Evolutionary conservation across 2,888 invertebrate genomes (phyloP), one percentile per base, ranked within the genome.

Genomic region (Allophyes oxyacanthae): DNA sequence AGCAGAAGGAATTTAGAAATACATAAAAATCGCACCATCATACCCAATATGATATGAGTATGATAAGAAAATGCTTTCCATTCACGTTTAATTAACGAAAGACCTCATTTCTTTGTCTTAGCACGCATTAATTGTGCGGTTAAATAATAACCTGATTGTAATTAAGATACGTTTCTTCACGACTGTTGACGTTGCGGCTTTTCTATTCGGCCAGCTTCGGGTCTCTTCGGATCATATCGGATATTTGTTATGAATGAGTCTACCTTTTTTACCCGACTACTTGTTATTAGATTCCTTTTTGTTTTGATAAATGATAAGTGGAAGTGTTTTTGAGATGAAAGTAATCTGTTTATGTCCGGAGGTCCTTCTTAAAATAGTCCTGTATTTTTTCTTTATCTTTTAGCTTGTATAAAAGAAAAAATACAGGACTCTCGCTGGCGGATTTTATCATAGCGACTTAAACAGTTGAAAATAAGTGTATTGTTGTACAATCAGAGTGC

Each of bases 151-250:
- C 37, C 41, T 15, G 69, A 69, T 69, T 34, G 41, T 70, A 66
- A 70, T 71, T 70, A 71, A 66, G 71, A 66, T 71, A 59, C 1
- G 32, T 20, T 50, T 45, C 25, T 43, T 42, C 50, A 28, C 55
- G 55, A 55, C 55, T 55, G 51, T 57, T 57, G 54, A 55, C 37
- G 46, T 57, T 60, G 50, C 13, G 32, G 40, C 25, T 33, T 36
- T 46, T 36, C n/a, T 34, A 26, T 53, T 49, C 38, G 44, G 13
- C 3, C 1, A 34, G 25, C 11, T 15, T 52, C 41, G 49, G 38
- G 7, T 1, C 0, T 13, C 26, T 49, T 51, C 26, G 48, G n/a
- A 2, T 36, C 11, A 10, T 8, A 25, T 52, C 38, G 10, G 33
- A 28, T 6, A 13, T 33, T 32, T 10, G 4, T 37, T 28, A 20